A percentile compares a stretch with the other conserved stretches of the same genome.
Conservation (phyloP, 2,113 vertebrate species). For the Mugil cephalus region DNA sequence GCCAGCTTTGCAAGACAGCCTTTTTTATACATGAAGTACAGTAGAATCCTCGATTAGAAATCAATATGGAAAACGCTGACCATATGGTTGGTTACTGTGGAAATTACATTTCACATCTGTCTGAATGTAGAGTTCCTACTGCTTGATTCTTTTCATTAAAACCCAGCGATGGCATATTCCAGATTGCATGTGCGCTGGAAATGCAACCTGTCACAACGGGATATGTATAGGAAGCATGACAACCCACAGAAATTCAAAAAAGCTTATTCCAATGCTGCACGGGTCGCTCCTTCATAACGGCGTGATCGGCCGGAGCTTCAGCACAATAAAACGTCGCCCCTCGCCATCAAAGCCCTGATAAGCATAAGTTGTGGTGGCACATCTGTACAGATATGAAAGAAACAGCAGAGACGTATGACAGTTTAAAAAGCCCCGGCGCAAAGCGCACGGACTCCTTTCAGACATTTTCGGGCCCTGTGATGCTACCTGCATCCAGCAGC, state of each 20-base stretch:
- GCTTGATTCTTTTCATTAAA: slow-evolving; percentile 59
- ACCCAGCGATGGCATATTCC: slow-evolving; percentile 44
- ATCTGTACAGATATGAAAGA: slow-evolving; percentile 38
- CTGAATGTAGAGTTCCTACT: slow-evolving; percentile 37
- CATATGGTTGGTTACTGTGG: slow-evolving; percentile 20
- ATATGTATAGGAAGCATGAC: slow-evolving; percentile 38
- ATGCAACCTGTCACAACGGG: slow-evolving; percentile 43
- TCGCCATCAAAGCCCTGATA: slow-evolving; percentile 36
- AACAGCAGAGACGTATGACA: slow-evolving; percentile 23
- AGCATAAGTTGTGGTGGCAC: slow-evolving; percentile 48
- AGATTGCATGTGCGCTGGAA: slow-evolving; percentile 52
- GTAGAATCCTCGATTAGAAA: slow-evolving; percentile 46
- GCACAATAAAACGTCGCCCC: slow-evolving; percentile 50
- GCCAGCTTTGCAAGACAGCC: background rate
- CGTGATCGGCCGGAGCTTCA: slow-evolving; percentile 42
- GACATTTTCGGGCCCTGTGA: slow-evolving; percentile 44
- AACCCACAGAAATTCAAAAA: slow-evolving; percentile 66
- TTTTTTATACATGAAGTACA: slow-evolving; percentile 2
- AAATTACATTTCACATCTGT: slow-evolving; percentile 57
- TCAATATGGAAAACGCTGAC: slow-evolving; percentile 36
- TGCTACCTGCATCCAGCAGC: slow-evolving; percentile 74
- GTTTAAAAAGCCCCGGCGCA: slow-evolving; percentile 40
- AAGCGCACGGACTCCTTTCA: slow-evolving; percentile 41
- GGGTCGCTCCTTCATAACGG: slow-evolving; percentile 28
- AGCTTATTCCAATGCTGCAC: slow-evolving; percentile 47